These are phyloP conservation scores for Heteropelma amictum DNA, from an alignment of 2,888 invertebrate species.

Conservation along the genomic window DNA sequence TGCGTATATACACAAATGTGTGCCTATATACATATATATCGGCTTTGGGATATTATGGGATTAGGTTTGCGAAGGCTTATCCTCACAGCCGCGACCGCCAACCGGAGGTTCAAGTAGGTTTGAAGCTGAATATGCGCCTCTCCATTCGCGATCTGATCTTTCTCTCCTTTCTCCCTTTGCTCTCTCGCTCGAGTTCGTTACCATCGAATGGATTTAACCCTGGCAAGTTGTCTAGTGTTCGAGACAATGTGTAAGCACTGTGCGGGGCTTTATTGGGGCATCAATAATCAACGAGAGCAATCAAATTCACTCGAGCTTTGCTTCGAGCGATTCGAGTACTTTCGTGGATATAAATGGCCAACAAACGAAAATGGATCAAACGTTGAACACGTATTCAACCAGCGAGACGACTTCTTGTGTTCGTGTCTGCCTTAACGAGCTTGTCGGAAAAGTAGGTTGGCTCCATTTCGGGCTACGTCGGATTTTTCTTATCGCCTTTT, in stretches of 20 bases:
- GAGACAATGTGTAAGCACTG: constrained; percentile 41
- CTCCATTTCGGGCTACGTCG: no score
- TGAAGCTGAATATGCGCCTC: constrained; percentile 37
- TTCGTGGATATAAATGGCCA: background rate
- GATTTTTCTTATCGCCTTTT: no score
- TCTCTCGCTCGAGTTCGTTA: constrained; percentile 4
- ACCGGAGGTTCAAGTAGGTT: constrained; percentile 37
- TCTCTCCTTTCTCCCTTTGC: constrained; percentile 12
- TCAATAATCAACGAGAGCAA: constrained; percentile 31
- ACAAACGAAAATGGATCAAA: background rate
- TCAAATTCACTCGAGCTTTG: constrained; percentile 51
- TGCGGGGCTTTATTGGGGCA: constrained; percentile 30
- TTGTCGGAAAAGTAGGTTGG: no score
- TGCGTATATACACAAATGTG: no score
- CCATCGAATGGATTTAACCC: constrained; percentile 42
- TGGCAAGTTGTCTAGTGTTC: constrained; percentile 21
- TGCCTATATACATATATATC: constrained; percentile 63
- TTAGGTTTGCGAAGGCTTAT: constrained; percentile 68
- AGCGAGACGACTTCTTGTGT: background rate
- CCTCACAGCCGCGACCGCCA: constrained; percentile 49
- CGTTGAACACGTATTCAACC: background rate
- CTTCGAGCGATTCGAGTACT: constrained; percentile 29
- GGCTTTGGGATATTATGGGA: constrained; percentile 69
- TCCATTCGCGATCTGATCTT: constrained; percentile 50
- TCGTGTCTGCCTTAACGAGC: no score